Evolutionary conservation across 2,113 vertebrate genomes (phyloP), one percentile per base, ranked within the genome.

Genomic region (Catharus fuscescens): DNA sequence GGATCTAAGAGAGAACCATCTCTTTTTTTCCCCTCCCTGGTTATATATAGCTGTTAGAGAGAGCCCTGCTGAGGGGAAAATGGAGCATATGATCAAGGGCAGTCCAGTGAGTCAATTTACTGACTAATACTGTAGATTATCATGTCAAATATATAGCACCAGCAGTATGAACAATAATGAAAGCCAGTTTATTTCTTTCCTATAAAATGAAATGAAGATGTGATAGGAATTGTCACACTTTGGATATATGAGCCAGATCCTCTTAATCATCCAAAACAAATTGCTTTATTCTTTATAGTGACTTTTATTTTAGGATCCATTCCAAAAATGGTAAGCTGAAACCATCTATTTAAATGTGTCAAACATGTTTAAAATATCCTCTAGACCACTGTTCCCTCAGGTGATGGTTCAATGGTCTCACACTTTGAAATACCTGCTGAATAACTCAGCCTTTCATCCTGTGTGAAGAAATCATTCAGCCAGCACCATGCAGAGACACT

Each of bases 71-170:
- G 94, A 91, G 95, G 0, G 0, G 95, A 97, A 97, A 97, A 90
- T 93, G 86, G 93, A 95, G 78, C 94, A 90, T 92, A 90, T 83
- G 94, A 96, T 96, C 92, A 94, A 96, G 95, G 92, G 76, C 90
- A 93, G 93, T 96, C 93, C 92, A 88, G 74, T 86, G 94, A 97
- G 90, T 97, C 94, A 95, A 95, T 94, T 96, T 94, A 95, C 92
- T 97, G 94, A 95, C 91, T 96, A 96, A 95, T 95, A 64, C 79
- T 66, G 64, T 93, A 96, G 88, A 95, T 97, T 95, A 95, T 96
- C 88, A 81, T 86, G 92, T 94, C 92, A 96, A 93, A 94, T 95
- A 88, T 78, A 96, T 83, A 88, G 60, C 38, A 57, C 44, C 60
- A 80, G 60, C 67, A 65, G 18, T 52, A 90, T 73, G 87, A 95